Evolutionary conservation across 2,797 vertebrate genomes (phyloP).

Genomic region (Tamandua tetradactyla): DNA sequence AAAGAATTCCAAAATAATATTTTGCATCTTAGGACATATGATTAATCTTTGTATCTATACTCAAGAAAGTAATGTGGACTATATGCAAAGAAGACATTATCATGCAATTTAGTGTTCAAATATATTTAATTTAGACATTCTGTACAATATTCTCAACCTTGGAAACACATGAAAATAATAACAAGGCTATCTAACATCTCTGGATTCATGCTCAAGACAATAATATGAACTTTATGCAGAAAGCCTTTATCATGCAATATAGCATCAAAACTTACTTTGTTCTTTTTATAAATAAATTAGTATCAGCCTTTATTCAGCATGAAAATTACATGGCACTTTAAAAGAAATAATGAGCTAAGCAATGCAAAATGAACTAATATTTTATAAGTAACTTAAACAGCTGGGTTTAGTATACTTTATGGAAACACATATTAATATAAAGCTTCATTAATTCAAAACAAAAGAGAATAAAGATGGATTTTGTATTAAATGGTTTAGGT

Average conservation of each 20-base stretch:
- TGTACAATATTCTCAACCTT: conserved; percentile 41
- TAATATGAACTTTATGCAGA: conserved; percentile 51
- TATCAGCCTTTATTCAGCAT: conserved; percentile 54
- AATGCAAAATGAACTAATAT: conserved; percentile 43
- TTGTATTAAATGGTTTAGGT: conserved; percentile 20
- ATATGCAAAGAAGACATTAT: conserved; percentile 44
- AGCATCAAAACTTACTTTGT: conserved; percentile 45
- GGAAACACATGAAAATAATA: conserved; percentile 54
- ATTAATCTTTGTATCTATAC: conserved; percentile 47
- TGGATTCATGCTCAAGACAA: conserved; percentile 68
- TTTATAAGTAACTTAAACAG: conserved; percentile 29
- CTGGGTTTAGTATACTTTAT: neutral
- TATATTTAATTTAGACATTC: conserved; percentile 36
- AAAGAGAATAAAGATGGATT: conserved; percentile 5
- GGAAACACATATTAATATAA: conserved; percentile 7
- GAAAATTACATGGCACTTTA: conserved; percentile 56
- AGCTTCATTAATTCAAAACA: conserved; percentile 42
- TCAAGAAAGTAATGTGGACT: conserved; percentile 50
- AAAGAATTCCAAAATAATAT: conserved; percentile 53
- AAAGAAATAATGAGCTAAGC: conserved; percentile 62
- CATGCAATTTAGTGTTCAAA: conserved; percentile 62
- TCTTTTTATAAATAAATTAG: conserved; percentile 49
- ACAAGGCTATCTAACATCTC: conserved; percentile 52
- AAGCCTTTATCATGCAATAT: conserved; percentile 64
- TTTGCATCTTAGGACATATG: conserved; percentile 41